Evolutionary conservation across 2,113 vertebrate species (phyloP).

Genomic region (Raja brachyura): DNA sequence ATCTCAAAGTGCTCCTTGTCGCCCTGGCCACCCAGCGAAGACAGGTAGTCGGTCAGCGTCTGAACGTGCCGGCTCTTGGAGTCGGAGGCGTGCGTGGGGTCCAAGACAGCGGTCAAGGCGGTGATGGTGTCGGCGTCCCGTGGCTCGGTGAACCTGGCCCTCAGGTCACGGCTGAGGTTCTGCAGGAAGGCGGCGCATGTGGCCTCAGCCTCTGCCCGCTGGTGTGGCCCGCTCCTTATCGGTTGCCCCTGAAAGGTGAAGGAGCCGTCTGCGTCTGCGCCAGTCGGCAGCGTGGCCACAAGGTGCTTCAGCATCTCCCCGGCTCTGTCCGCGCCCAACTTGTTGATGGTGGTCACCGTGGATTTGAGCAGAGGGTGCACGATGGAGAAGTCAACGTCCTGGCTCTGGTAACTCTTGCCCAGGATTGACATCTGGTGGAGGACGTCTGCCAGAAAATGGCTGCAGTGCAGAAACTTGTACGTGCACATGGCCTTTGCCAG

Average conservation of each 20-base stretch:
- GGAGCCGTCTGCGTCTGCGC: neutral
- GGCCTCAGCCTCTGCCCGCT: neutral
- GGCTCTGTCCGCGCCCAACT: neutral
- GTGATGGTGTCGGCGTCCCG: neutral
- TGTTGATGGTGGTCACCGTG: conserved; percentile 15
- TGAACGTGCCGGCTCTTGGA: conserved; percentile 19
- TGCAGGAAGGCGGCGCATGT: neutral
- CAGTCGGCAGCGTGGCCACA: neutral
- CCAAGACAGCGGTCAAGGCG: conserved; percentile 12
- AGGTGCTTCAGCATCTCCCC: conserved; percentile 18
- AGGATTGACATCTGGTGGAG: conserved; percentile 27
- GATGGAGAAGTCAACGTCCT: neutral
- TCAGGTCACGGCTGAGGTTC: neutral
- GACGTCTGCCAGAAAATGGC: conserved; percentile 21
- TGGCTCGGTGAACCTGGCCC: neutral
- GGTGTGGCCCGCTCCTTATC: neutral
- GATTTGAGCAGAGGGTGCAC: conserved; percentile 1
- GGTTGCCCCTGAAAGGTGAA: conserved; percentile 2
- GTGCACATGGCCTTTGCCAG: conserved; percentile 25
- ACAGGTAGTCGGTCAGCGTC: conserved; percentile 13
- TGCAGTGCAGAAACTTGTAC: conserved; percentile 26
- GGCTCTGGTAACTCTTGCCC: conserved; percentile 17
- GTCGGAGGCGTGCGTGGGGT: neutral
- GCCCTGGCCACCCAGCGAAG: neutral
- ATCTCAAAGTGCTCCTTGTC: conserved; percentile 2